Percentiles rank a stretch among this genome's conserved stretches.
Conservation (phyloP, 2,888 invertebrate genomes). For the Griposia aprilina region DNA sequence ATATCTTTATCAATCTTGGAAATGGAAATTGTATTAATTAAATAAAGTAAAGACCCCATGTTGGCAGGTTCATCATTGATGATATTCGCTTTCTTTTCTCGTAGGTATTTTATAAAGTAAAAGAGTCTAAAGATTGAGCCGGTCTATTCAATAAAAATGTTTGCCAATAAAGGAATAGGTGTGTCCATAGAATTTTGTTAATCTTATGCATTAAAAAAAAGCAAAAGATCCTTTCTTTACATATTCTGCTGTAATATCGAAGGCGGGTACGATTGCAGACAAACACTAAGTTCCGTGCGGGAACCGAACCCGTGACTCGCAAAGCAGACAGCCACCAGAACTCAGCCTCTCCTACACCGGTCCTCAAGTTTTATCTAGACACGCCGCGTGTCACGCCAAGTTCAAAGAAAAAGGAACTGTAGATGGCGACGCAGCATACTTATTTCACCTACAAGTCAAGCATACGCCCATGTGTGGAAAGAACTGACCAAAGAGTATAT, state of each 20-base stretch:
- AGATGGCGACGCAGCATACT: background rate
- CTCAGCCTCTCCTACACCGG: background rate
- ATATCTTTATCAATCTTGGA: conserved; percentile 1
- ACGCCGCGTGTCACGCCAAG: too few species aligned
- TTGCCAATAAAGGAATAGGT: background rate
- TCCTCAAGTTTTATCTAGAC: background rate
- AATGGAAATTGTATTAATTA: background rate
- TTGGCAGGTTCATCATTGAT: background rate
- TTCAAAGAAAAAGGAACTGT: too few species aligned
- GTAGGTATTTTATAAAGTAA: background rate
- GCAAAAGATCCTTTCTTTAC: background rate
- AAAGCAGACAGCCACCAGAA: background rate
- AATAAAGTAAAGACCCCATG: background rate
- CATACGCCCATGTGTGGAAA: too few species aligned
- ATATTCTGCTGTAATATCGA: background rate
- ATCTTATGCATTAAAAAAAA: too few species aligned
- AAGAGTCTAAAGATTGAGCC: background rate
- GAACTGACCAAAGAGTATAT: too few species aligned
- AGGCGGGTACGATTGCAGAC: background rate
- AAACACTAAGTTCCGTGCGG: background rate
- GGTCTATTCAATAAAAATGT: background rate
- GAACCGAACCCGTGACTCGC: conserved; percentile 13
- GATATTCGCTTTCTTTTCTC: background rate
- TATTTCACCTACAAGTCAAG: background rate
- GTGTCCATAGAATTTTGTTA: too few species aligned